Percentiles rank a stretch among this genome's conserved stretches.
phyloP scores from a whole-genome alignment of 2,113 vertebrate species.

The Corythornis vintsioides region DNA sequence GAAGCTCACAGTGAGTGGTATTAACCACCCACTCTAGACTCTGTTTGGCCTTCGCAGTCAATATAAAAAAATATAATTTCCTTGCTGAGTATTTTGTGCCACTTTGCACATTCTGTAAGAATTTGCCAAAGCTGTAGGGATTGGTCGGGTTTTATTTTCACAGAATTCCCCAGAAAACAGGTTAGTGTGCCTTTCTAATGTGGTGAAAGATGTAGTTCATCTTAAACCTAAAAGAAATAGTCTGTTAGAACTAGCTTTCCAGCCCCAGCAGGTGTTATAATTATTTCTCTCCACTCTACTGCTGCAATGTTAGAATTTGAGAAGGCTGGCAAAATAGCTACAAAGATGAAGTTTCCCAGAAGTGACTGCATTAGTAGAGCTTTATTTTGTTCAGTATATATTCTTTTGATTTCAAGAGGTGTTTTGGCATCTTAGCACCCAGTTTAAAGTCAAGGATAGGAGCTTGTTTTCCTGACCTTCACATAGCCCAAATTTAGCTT shows the following conservation, averaged over 20 bases:
- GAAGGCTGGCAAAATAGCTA: background rate
- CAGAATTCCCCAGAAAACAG: background rate
- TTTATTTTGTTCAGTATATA: background rate
- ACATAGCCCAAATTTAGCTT: background rate
- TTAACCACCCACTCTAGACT: background rate
- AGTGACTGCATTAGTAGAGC: background rate
- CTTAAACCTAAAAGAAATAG: slow-evolving; percentile 14
- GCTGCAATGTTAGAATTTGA: background rate
- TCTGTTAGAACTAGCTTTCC: slow-evolving; percentile 12
- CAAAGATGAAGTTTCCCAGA: slow-evolving; percentile 1
- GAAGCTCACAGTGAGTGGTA: background rate
- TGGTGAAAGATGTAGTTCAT: background rate
- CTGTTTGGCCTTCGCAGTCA: background rate
- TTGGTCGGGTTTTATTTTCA: background rate
- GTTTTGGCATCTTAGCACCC: background rate
- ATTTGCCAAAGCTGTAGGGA: background rate
- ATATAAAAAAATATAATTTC: background rate
- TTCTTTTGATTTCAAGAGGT: background rate
- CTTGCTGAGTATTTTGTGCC: background rate
- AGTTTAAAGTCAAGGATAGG: background rate
- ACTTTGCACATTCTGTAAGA: background rate
- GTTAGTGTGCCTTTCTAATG: background rate
- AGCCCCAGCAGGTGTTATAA: slow-evolving; percentile 10
- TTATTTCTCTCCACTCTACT: slow-evolving; percentile 3
- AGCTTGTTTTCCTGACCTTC: background rate